Evolutionary conservation across 2,113 vertebrate genomes (phyloP).

Genomic region (Nicator chloris): DNA sequence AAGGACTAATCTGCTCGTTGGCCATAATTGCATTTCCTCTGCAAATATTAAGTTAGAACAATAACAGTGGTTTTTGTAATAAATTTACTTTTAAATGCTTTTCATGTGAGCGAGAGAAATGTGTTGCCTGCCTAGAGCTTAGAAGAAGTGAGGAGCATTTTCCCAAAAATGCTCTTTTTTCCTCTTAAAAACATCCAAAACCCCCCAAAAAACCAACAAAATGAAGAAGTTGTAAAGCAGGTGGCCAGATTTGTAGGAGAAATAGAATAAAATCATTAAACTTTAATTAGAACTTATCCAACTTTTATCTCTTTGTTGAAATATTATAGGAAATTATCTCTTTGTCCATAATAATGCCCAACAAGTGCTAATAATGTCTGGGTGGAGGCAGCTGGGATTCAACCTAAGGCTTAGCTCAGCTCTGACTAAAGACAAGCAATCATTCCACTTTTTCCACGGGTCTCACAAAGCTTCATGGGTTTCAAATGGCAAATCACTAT

Average conservation of each 20-base stretch:
- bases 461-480: background rate
- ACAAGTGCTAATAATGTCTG: background rate
- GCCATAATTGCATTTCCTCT: background rate
- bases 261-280: background rate
- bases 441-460: accelerated
- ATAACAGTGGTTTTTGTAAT: background rate
- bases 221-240: background rate
- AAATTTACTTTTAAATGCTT: background rate
- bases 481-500: background rate
- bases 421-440: background rate
- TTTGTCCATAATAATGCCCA: background rate
- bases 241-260: background rate
- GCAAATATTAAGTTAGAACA: slow-evolving; percentile 2
- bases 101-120: background rate
- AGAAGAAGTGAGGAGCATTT: background rate
- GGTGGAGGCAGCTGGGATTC: background rate
- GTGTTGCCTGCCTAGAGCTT: background rate
- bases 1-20: background rate
- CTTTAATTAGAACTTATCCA: background rate
- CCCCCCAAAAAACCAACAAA: background rate
- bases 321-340: background rate
- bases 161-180: background rate
- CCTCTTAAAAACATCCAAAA: background rate
- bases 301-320: background rate
- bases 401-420: background rate